Evolutionary conservation across 2,888 invertebrate species (phyloP).

Genomic region (Theodoxus fluviatilis): DNA sequence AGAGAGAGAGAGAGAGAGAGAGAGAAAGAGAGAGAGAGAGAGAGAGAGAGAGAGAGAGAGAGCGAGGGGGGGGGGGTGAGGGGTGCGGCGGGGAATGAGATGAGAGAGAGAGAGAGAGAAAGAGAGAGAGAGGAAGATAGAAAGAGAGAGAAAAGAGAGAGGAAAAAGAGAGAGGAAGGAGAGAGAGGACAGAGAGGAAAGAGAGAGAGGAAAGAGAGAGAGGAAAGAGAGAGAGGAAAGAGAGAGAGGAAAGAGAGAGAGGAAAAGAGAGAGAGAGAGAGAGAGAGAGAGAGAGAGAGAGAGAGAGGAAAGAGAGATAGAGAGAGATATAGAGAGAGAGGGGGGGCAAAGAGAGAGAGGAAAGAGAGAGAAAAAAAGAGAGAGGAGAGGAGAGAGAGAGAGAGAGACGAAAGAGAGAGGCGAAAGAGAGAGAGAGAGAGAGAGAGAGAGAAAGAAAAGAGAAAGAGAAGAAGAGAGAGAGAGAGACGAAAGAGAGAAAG

Average conservation of each 20-base stretch:
- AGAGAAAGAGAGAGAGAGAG: background rate
- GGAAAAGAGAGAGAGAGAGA: constrained; percentile 27
- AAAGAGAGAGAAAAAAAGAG: background rate
- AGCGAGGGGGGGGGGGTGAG: background rate
- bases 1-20: background rate
- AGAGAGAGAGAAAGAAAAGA: too few relatives aligned
- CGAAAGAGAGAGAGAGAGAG: constrained; percentile 16
- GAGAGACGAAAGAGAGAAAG: too few relatives aligned
- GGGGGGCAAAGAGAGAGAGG: too few relatives aligned
- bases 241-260: too few relatives aligned
- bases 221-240: too few relatives aligned
- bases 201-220: too few relatives aligned
- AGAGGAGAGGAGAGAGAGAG: background rate
- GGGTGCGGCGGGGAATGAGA: constrained; percentile 24
- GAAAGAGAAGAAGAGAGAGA: too few relatives aligned
- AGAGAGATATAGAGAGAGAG: background rate
- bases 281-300: constrained; percentile 20
- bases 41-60: background rate
- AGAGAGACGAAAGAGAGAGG: background rate
- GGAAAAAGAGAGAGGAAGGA: too few relatives aligned
- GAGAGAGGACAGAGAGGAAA: too few relatives aligned
- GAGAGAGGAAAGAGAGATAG: constrained; percentile 9
- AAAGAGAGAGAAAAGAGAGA: too few relatives aligned
- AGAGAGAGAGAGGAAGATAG: too few relatives aligned
- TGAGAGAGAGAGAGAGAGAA: constrained; percentile 21